phyloP scores from a whole-genome alignment of 1,140 invertebrate species.

The Pollicipes pollicipes region DNA sequence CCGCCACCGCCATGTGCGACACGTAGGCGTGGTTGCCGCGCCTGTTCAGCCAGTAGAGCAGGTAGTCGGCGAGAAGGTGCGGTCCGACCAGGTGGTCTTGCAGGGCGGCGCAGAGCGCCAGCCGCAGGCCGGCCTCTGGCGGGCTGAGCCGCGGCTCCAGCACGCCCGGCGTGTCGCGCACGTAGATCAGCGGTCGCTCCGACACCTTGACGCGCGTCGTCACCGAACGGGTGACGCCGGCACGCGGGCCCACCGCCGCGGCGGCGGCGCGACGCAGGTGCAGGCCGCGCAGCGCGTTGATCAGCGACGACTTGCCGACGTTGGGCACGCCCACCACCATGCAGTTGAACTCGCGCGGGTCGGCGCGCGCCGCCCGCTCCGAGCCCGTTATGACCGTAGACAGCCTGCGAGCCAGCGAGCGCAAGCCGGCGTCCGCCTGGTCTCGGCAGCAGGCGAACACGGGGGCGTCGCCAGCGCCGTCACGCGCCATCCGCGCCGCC shows the following conservation, averaged over 20 bases:
- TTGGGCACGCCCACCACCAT: slow-evolving; percentile 96
- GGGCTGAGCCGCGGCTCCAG: slow-evolving; percentile 54
- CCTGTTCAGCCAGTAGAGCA: slow-evolving; percentile 84
- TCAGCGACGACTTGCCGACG: slow-evolving; percentile 92
- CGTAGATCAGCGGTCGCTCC: slow-evolving; percentile 60
- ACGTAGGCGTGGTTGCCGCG: slow-evolving; percentile 33
- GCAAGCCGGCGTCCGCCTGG: slow-evolving; percentile 21
- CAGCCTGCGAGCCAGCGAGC: slow-evolving; percentile 45
- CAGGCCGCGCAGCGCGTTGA: slow-evolving; percentile 64
- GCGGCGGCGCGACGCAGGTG: slow-evolving; percentile 39
- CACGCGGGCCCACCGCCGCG: slow-evolving; percentile 53
- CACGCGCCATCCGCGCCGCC: slow-evolving; percentile 29
- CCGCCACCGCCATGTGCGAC: slow-evolving; percentile 27
- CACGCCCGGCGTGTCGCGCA: slow-evolving; percentile 91
- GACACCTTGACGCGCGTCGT: slow-evolving; percentile 68
- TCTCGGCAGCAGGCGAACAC: slow-evolving; percentile 20
- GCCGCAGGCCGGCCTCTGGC: slow-evolving; percentile 62
- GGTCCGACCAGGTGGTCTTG: slow-evolving; percentile 71
- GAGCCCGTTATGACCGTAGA: slow-evolving; percentile 48
- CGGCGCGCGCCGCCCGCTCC: slow-evolving; percentile 50
- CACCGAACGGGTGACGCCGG: slow-evolving; percentile 75
- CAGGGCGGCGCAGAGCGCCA: slow-evolving; percentile 65
- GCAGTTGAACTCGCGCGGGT: slow-evolving; percentile 46
- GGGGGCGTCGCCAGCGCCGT: slow-evolving; percentile 8
- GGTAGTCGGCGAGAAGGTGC: slow-evolving; percentile 73